Percentiles rank a stretch among this genome's conserved stretches.
Evolutionary conservation across 2,797 vertebrate species (phyloP).

Genomic region (Sorex maritimensis): DNA sequence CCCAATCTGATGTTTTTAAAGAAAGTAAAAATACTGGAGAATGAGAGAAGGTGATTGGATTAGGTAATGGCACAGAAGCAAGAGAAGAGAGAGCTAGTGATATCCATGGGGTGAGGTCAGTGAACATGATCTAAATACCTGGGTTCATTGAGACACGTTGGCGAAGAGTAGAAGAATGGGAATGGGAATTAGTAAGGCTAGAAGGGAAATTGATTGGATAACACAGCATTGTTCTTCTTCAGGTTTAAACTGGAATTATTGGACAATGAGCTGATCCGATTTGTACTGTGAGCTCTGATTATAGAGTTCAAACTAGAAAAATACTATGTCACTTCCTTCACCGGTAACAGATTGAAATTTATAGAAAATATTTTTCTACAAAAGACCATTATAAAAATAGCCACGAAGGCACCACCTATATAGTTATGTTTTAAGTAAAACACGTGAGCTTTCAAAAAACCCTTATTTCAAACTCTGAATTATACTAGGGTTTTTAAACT

Average conservation of each 20-base stretch:
- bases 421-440: constrained; percentile 70
- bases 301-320: constrained; percentile 17
- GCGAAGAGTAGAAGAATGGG: no score
- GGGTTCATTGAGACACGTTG: not conserved
- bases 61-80: not conserved
- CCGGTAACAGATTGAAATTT: constrained; percentile 19
- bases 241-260: not conserved
- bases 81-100: not conserved
- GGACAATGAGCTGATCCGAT: not conserved
- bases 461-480: constrained; percentile 56
- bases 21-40: not conserved
- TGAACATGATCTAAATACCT: not conserved
- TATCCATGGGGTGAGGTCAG: not conserved
- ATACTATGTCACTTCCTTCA: not conserved
- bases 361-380: constrained; percentile 58
- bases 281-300: not conserved
- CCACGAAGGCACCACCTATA: not conserved
- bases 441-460: constrained; percentile 52
- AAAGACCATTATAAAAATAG: constrained; percentile 11
- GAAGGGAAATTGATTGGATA: not conserved
- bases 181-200: not conserved
- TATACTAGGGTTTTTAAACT: constrained; percentile 44
- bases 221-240: not conserved
- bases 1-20: not conserved
- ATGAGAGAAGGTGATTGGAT: not conserved